Evolutionary conservation across 2,888 invertebrate species (phyloP).

Genomic region (Tetragonula carbonaria): DNA sequence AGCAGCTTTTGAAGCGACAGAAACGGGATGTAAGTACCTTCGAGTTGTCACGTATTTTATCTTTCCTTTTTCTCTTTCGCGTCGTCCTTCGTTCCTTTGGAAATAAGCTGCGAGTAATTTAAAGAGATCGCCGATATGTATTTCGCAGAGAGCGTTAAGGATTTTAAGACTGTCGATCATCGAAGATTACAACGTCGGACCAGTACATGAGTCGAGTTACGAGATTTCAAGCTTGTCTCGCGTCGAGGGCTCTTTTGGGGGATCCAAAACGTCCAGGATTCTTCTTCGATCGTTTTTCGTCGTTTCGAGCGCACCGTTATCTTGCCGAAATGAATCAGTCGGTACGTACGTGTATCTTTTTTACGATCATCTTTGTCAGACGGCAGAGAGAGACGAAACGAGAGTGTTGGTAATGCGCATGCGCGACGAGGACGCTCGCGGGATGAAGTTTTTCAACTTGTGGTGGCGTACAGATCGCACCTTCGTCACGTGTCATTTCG

Average conservation of each 20-base stretch:
- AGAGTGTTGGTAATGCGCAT: slow-evolving; percentile 9
- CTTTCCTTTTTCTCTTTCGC: background rate
- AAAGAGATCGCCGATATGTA: background rate
- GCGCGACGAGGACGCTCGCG: slow-evolving; percentile 8
- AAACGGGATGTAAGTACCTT: background rate
- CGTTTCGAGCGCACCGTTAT: slow-evolving; percentile 52
- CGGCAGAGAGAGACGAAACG: slow-evolving; percentile 13
- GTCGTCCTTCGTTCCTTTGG: background rate
- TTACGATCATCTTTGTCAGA: slow-evolving; percentile 33
- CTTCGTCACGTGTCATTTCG: slow-evolving; percentile 48
- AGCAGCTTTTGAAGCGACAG: background rate
- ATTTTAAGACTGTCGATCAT: slow-evolving; percentile 16
- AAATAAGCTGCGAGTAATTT: background rate
- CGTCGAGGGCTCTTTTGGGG: background rate
- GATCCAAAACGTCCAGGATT: background rate
- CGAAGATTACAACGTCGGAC: slow-evolving; percentile 11
- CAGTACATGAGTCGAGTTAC: slow-evolving; percentile 34
- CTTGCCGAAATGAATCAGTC: slow-evolving; percentile 51
- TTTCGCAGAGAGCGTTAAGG: background rate
- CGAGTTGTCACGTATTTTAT: background rate
- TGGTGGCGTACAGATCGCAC: slow-evolving; percentile 10
- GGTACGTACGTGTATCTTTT: slow-evolving; percentile 1
- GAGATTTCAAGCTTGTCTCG: slow-evolving; percentile 25
- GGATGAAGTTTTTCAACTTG: slow-evolving; percentile 18
- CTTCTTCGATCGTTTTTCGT: background rate